Base-by-base conservation (phyloP, 1,140 invertebrate genomes). In the Oedothorax gibbosus region DNA sequence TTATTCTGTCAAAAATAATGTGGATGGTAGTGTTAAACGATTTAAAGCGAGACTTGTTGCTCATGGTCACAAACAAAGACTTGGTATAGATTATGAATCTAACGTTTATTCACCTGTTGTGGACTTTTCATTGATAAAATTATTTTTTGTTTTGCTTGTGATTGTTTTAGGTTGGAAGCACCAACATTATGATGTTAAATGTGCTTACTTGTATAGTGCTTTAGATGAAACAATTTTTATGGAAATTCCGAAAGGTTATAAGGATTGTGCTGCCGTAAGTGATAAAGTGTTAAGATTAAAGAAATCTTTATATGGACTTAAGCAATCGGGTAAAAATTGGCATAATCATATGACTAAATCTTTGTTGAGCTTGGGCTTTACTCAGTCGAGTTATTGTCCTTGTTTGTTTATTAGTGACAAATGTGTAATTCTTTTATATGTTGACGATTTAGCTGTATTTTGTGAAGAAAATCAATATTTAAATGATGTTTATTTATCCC, bases 71-170 rank as follows among this genome's bases (percentile, higher is more conserved):
- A 35, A 35, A 35, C 35, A 35, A 35, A 35, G 35, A 35, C 2
- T 35, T 35, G 35, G 35, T 35, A 35, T 35, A 35, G 35, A 35
- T 35, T 35, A 35, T 35, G 35, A 35, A 35, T 35, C 35, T 2
- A 35, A 35, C 35, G 35, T 35, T 35, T 35, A 35, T 35, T 35
- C 35, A 35, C 35, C 35, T 35, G 35, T 35, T 35, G 35, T 68
- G 2, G 65, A 68, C 7, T 68, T 68, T 68, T 15, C 10, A 68
- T 11, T 68, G 18, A 35, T 68, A 11, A 68, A 68, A 68, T 15
- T 68, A 20, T 68, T 68, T 68, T 68, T 68, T 20, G 65, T 68
- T 12, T 35, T 68, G 18, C 21, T 68, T n/a, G 65, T 68, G 9
- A 20, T 68, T 68, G 10, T 68, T 15, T 14, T 14, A 14, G 57